phyloP scores from a whole-genome alignment of 2,888 invertebrate genomes.

The Machimus atricapillus region DNA sequence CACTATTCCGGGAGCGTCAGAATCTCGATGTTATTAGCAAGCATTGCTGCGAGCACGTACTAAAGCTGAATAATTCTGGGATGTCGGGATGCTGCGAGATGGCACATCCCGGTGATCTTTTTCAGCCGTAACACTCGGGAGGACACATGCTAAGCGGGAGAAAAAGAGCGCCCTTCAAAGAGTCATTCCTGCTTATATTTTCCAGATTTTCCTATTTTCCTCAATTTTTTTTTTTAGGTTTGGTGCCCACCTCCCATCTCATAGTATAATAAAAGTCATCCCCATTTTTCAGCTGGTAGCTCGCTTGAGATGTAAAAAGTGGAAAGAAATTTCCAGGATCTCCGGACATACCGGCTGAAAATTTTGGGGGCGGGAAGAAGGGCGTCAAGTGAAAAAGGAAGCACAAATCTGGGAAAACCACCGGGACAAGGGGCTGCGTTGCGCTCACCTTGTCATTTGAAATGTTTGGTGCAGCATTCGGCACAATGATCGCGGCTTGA shows the following conservation, averaged over 20 bases:
- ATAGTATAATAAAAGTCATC: conserved; percentile 39
- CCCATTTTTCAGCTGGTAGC: conserved; percentile 30
- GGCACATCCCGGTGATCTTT: conserved; percentile 11
- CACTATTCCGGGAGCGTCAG: not conserved
- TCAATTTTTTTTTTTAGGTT: not conserved
- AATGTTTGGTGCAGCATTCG: conserved; percentile 24
- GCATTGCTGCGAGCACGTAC: conserved; percentile 12
- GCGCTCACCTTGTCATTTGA: conserved; percentile 21
- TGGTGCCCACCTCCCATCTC: not conserved
- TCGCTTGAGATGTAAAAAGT: conserved; percentile 13
- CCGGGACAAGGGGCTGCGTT: not conserved
- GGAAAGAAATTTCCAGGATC: not conserved
- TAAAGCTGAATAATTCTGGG: conserved; percentile 30
- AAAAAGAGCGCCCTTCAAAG: conserved; percentile 25
- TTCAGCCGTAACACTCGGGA: conserved; percentile 13
- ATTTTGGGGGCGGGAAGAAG: not conserved
- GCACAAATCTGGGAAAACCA: not conserved
- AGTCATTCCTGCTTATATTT: conserved; percentile 34
- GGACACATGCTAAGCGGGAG: conserved; percentile 24
- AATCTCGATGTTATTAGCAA: conserved; percentile 17
- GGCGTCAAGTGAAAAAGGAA: not conserved
- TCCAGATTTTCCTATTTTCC: conserved; percentile 22
- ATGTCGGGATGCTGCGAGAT: conserved; percentile 13
- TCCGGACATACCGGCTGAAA: not conserved
- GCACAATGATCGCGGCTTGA: conserved; percentile 15